Percentiles rank a stretch among this genome's conserved stretches.
Evolutionary conservation across 2,113 vertebrate species (phyloP).

Genomic region (Syrrhaptes paradoxus): DNA sequence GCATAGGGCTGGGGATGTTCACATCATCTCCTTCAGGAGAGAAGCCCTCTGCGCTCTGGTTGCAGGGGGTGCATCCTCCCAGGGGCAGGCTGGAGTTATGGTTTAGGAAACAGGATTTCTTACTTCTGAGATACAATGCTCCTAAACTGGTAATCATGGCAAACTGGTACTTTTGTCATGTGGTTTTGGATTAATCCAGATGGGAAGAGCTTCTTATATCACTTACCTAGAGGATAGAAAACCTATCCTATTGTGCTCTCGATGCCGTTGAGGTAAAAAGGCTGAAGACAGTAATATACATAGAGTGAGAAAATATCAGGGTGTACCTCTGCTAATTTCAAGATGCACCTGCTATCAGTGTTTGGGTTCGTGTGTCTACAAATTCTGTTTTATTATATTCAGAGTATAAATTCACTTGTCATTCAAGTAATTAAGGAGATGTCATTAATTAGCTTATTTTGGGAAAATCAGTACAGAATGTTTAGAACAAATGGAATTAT

Average conservation of each 20-base stretch:
- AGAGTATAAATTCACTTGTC: not conserved
- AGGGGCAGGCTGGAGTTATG: accelerated
- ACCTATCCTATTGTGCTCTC: not conserved
- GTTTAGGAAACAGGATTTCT: not conserved
- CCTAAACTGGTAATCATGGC: not conserved
- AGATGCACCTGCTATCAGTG: not conserved
- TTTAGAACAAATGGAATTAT: not conserved
- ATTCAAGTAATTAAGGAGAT: not conserved
- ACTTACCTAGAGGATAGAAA: not conserved
- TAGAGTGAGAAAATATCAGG: not conserved
- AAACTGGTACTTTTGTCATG: not conserved
- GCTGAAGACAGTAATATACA: accelerated
- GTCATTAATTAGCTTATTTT: not conserved
- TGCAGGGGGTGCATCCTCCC: not conserved
- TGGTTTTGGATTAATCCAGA: not conserved
- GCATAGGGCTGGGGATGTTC: not conserved
- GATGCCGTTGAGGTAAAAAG: not conserved
- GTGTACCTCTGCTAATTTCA: not conserved
- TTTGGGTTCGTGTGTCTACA: not conserved
- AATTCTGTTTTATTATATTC: not conserved
- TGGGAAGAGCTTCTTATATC: not conserved
- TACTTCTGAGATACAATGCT: not conserved
- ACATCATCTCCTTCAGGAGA: accelerated
- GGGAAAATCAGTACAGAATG: not conserved
- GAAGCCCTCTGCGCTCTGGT: not conserved